Evolutionary conservation across 2,113 vertebrate species (phyloP).

Genomic region (Cairina moschata): DNA sequence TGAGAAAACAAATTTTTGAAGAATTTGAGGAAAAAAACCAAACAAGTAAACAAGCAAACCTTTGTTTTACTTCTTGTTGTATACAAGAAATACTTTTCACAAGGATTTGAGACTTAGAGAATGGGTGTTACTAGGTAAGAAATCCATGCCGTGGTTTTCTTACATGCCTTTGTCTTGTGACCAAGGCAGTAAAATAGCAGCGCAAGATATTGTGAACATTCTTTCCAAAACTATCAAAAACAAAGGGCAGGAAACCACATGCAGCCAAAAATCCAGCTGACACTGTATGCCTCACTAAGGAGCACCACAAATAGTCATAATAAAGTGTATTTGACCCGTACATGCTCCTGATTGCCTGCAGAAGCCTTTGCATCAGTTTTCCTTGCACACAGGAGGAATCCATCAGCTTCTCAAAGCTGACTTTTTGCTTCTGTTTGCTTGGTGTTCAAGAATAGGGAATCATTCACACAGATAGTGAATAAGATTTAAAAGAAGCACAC

Average conservation of each 20-base stretch:
- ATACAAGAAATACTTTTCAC: neutral
- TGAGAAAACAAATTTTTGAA: neutral
- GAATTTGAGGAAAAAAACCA: neutral
- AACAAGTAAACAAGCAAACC: neutral
- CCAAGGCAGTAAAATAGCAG: neutral
- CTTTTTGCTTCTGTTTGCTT: neutral
- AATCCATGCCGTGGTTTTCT: neutral
- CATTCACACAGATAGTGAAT: neutral
- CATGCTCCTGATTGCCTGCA: neutral
- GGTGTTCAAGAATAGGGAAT: neutral
- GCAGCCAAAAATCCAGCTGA: neutral
- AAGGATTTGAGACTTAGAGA: neutral
- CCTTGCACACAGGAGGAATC: neutral
- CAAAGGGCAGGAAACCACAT: neutral
- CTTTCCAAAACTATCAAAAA: neutral
- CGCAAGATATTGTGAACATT: neutral
- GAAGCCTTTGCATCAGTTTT: neutral
- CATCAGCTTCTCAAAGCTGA: neutral
- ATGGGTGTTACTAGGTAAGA: neutral
- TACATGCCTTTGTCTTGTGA: constrained; percentile 27
- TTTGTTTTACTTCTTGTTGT: constrained; percentile 17
- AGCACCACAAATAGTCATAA: neutral
- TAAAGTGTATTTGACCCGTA: neutral
- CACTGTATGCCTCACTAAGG: neutral
- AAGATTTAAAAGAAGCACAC: neutral